Evolutionary conservation across 2,888 invertebrate species (phyloP), one percentile per base, ranked within the genome.

Genomic region (Torymus aiolomorphi): DNA sequence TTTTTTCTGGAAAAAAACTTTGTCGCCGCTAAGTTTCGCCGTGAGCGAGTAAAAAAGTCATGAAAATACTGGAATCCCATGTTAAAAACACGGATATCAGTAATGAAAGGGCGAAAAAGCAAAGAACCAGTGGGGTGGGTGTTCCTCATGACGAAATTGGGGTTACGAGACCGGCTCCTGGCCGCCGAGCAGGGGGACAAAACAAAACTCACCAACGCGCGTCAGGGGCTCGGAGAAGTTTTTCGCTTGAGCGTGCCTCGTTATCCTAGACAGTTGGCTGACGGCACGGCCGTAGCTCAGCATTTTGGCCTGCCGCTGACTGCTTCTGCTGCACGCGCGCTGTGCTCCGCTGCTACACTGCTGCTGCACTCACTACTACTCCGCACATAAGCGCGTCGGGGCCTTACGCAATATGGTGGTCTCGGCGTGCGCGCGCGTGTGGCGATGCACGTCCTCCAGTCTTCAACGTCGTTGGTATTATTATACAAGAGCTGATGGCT

Each of bases 251-350:
- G 86, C 83, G 76, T 87, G 85, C 76, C 86, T 85, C 24, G 88
- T 84, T 78, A 89, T 87, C 86, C 86, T 88, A 67, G 88, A 86
- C 80, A 89, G 83, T 83, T 86, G 88, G 79, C 88, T 87, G 83
- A 88, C 86, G 78, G 87, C 84, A 86, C 87, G 87, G 71, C 88
- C 85, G 82, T 84, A 89, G 81, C 87, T 87, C 83, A 90, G 87
- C 90, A 90, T 90, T 86, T 87, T 88, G 80, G 82, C 82, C 82
- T 79, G 84, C 49, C 52, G 49, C 49, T 62, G 62, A 57, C 56
- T 54, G 49, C n/a, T 31, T 0, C 62, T 42, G 20, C 66, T 5
- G 14, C 42, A 51, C 73, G 16, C 14, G 62, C 12, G 16, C 12
- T 42, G 42, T 8, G 42, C 42, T 42, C 0, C 1, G 42, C 42